These are phyloP conservation scores for Mystacides longicornis DNA, from an alignment of 2,888 invertebrate genomes.

Conservation along the genomic window DNA sequence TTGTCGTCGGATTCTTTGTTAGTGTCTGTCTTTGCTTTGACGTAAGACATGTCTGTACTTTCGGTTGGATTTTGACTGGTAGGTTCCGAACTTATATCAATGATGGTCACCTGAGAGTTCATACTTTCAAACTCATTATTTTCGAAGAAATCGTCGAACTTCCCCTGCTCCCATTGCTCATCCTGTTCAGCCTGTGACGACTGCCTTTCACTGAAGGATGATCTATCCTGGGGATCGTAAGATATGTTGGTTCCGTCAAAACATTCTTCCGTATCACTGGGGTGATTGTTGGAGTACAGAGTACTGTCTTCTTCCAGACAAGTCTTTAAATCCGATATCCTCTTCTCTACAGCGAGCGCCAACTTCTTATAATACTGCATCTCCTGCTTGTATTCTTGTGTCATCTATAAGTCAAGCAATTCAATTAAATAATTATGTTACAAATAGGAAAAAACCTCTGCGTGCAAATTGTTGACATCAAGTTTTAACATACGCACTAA, in stretches of 20 bases:
- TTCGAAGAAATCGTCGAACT: slow-evolving; percentile 12
- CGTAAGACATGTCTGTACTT: neutral
- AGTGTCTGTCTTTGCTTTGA: neutral
- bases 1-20: neutral
- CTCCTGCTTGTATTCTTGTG: slow-evolving; percentile 54
- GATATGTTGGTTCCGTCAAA: slow-evolving; percentile 21
- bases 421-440: too few species aligned
- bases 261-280: slow-evolving; percentile 23
- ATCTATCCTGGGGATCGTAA: slow-evolving; percentile 16
- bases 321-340: slow-evolving; percentile 42
- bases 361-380: slow-evolving; percentile 60
- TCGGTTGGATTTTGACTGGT: slow-evolving; percentile 2
- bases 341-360: slow-evolving; percentile 58
- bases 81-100: slow-evolving; percentile 17
- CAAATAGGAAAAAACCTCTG: too few species aligned
- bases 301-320: slow-evolving; percentile 32
- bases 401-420: slow-evolving; percentile 54
- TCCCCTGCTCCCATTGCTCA: slow-evolving; percentile 6
- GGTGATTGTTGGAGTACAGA: slow-evolving; percentile 22
- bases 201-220: slow-evolving; percentile 15
- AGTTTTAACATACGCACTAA: neutral
- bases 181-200: slow-evolving; percentile 1
- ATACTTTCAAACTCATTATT: slow-evolving; percentile 23
- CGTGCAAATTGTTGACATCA: too few species aligned
- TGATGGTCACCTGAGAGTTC: slow-evolving; percentile 25